These are phyloP conservation scores for Holocentrus rufus DNA, from an alignment of 2,797 vertebrate genomes.

Conservation along the genomic window DNA sequence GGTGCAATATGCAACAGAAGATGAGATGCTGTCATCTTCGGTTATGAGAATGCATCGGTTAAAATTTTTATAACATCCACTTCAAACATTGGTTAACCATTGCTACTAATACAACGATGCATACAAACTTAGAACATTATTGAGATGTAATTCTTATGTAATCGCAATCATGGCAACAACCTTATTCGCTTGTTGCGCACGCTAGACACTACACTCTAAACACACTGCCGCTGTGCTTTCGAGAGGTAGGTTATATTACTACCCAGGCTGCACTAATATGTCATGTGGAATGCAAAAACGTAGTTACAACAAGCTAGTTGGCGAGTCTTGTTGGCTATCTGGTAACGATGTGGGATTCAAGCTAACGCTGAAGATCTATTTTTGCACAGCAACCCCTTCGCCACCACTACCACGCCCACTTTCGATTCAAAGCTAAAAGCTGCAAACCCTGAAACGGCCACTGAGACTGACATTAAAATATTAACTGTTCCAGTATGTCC, in stretches of 20 bases:
- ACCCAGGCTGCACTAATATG: conserved; percentile 30
- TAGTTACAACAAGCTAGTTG: conserved; percentile 7
- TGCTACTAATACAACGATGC: neutral
- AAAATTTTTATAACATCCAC: conserved; percentile 12
- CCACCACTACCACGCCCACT: conserved; percentile 69
- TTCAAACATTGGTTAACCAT: neutral
- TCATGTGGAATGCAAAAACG: conserved; percentile 19
- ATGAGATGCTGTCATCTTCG: conserved; percentile 46
- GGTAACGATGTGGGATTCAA: conserved; percentile 46
- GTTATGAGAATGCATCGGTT: neutral
- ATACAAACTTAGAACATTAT: conserved; percentile 7
- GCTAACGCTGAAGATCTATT: conserved; percentile 65
- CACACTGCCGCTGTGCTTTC: conserved; percentile 20
- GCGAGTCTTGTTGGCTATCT: conserved; percentile 13
- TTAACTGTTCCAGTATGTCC: neutral
- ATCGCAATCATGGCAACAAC: conserved; percentile 31
- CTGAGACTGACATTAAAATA: neutral
- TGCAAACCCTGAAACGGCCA: conserved; percentile 21
- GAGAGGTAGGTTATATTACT: neutral
- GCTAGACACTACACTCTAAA: conserved; percentile 33
- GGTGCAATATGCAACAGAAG: conserved; percentile 71
- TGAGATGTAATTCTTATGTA: conserved; percentile 49
- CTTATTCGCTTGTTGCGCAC: conserved; percentile 70
- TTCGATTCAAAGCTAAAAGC: conserved; percentile 38
- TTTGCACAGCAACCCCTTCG: conserved; percentile 53